Conservation (phyloP, 2,888 invertebrate genomes). For the Leptogaster cylindrica region DNA sequence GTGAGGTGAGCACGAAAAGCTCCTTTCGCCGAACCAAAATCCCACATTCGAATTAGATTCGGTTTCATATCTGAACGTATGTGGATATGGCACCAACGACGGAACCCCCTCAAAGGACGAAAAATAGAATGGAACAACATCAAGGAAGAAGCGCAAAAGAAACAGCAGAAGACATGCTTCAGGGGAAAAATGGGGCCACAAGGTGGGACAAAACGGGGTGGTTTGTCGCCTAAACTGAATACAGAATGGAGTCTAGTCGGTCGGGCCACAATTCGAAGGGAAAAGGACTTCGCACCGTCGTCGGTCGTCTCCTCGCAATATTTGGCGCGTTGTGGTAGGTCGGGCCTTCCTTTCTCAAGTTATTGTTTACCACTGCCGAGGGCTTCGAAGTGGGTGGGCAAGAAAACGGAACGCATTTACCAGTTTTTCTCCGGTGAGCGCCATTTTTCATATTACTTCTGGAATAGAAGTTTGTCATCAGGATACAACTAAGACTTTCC, state of each 20-base stretch:
- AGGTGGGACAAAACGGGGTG: not conserved
- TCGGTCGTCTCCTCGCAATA: conserved; percentile 21
- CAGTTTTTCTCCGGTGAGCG: conserved; percentile 11
- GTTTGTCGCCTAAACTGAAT: not conserved
- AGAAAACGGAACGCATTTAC: conserved; percentile 9
- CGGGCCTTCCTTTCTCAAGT: conserved; percentile 23
- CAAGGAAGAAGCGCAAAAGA: conserved; percentile 7
- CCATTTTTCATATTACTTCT: conserved; percentile 24
- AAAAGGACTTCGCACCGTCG: too few relatives aligned
- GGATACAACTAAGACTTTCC: not conserved
- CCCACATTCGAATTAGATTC: not conserved
- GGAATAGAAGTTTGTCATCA: not conserved
- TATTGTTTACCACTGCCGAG: conserved; percentile 14
- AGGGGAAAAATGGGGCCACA: conserved; percentile 34
- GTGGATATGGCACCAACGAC: not conserved
- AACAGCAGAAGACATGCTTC: conserved; percentile 20
- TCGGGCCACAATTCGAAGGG: conserved; percentile 1
- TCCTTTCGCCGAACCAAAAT: not conserved
- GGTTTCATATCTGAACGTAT: not conserved
- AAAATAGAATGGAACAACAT: not conserved
- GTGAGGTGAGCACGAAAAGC: too few relatives aligned
- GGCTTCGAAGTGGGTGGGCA: not conserved
- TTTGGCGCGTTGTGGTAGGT: conserved; percentile 24
- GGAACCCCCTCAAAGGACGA: not conserved
- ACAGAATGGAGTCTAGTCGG: conserved; percentile 16